Evolutionary conservation across 2,797 vertebrate species (phyloP), one percentile per base, ranked within the genome.

Genomic region (Oreortyx pictus): DNA sequence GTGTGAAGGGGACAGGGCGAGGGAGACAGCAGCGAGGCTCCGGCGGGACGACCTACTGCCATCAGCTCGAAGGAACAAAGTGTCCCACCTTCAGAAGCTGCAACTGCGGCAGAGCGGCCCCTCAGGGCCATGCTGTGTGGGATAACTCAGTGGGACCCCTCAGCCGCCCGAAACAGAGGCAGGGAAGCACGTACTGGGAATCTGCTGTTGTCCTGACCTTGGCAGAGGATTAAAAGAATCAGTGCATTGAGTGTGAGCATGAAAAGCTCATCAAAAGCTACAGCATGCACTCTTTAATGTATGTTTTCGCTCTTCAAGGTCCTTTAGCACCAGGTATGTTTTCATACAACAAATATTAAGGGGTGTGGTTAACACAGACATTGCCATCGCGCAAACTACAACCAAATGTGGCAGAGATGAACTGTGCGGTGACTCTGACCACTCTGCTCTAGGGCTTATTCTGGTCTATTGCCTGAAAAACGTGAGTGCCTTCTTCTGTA

Each of bases 1-100:
- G 59, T 93, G 97, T 98, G 96, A 86, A 88, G 83, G 75, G 62
- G 49, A 91, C 46, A 78, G 85, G 37, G 12, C 44, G 9, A 2
- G 3, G n/a, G 46, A 20, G 54, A 24, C 7, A 3, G 37, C 27
- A 4, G 76, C 24, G 5, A 1, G 25, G 5, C 35, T 14, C 11
- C 39, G 23, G n/a, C 14, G 8, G 57, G 6, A 27, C n/a, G 56
- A n/a, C 56, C 20, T 57, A 9, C 23, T 70, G 3, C 49, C 66
- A 14, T 19, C 56, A 5, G 79, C 56, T 65, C 20, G 33, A 27
- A 49, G 24, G 27, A 50, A 41, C 14, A 54, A 60, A 2, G 31
- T 11, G 39, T 22, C 43, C 52, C 76, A 7, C 43, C 23, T 73
- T 66, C 52, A 15, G 12, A 29, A 52, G 56, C 67, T 78, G 76